Evolutionary conservation across 2,797 vertebrate species (phyloP).

Genomic region (Enteromius mattozi): DNA sequence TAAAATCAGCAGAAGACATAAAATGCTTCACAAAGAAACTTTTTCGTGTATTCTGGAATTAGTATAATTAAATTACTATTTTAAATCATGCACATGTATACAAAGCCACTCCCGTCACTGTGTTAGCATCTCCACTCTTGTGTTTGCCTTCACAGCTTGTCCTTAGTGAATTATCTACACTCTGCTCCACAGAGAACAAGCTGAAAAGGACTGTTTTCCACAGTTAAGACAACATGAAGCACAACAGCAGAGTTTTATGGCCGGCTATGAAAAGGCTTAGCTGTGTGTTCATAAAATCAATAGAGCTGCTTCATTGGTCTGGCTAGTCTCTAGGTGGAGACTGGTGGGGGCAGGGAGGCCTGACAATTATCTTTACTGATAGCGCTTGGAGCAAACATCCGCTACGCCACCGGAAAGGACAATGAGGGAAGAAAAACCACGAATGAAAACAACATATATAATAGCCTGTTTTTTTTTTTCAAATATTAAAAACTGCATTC

Average conservation of each 20-base stretch:
- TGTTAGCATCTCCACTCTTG: slow-evolving; percentile 9
- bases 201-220: slow-evolving; percentile 2
- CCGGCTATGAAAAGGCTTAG: slow-evolving; percentile 21
- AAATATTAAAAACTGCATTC: neutral
- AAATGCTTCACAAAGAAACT: neutral
- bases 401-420: slow-evolving; percentile 15
- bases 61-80: neutral
- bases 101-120: neutral
- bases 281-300: slow-evolving; percentile 51
- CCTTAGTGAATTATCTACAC: neutral
- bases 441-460: neutral
- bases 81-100: neutral
- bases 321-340: slow-evolving; percentile 51
- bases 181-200: slow-evolving; percentile 24
- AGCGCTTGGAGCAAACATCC: slow-evolving; percentile 39
- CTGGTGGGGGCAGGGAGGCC: slow-evolving; percentile 39
- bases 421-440: neutral
- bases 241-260: slow-evolving; percentile 30
- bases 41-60: neutral
- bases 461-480: neutral
- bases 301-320: slow-evolving; percentile 54
- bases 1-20: neutral
- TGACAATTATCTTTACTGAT: slow-evolving; percentile 50
- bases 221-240: slow-evolving; percentile 4
- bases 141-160: slow-evolving; percentile 16